Base-by-base conservation (phyloP, 2,888 invertebrate species). In the Hipparchia sbordonii region DNA sequence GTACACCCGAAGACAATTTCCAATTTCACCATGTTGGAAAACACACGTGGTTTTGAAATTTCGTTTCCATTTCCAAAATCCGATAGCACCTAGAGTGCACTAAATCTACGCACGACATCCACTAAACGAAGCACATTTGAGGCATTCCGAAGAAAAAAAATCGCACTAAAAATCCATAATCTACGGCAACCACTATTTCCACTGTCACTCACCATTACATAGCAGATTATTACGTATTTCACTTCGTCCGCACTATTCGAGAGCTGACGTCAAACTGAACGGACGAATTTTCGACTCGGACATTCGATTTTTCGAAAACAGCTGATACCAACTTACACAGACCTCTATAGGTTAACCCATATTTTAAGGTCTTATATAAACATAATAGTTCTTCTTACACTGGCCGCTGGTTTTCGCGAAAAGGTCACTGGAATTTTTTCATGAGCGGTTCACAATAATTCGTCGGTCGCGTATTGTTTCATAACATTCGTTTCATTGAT, bases 191-290 rank as follows among this genome's bases (percentile, higher is more conserved):
- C 67, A 67, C 67, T 84, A 84, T 84, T 83, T 85, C 84, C 82
- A 82, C 81, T 63, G 59, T 77, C 82, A 92, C 92, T 92, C 91
- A 92, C 92, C 92, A 92, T 91, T 86, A 92, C 92, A 92, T 92
- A 86, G 82, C 84, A 81, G 85, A 79, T 79, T 33, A 67, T 71
- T 76, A 79, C 76, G 71, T 39, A 73, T 80, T 75, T 79, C 77
- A 76, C 82, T 80, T 80, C 88, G 89, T 86, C 88, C 84, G 82
- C 87, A 83, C 88, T 81, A 80, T 80, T 78, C 82, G 76, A 83
- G 79, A 81, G 77, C 85, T 87, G 86, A 88, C 88, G 88, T 89
- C 84, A 89, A 79, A 92, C 92, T 92, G 52, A 78, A 74, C 77
- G 52, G 56, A 72, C 73, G 77, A 79, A 82, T 80, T 83, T 85